These are phyloP conservation scores for Temnothorax curvispinosus DNA, from an alignment of 1,140 invertebrate genomes.

Conservation along the genomic window DNA sequence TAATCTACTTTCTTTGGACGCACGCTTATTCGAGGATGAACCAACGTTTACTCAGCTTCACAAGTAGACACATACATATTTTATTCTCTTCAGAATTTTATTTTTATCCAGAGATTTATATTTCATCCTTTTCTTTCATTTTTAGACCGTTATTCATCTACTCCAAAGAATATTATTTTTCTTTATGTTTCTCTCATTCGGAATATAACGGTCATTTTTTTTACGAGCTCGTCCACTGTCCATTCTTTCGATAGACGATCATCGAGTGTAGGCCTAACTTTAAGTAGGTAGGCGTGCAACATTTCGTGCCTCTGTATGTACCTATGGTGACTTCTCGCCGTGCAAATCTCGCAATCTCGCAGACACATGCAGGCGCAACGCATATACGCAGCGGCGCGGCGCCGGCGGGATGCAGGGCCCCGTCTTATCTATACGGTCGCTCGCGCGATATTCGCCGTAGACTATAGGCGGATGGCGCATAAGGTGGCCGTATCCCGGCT, in stretches of 20 bases:
- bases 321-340: no score
- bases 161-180: not conserved
- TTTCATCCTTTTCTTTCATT: not conserved
- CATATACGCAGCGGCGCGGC: not conserved
- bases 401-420: not conserved
- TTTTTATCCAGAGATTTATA: not conserved
- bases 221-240: not conserved
- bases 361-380: not conserved
- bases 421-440: constrained; percentile 9
- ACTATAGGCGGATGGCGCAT: constrained; percentile 67
- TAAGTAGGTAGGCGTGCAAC: no score
- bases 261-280: not conserved
- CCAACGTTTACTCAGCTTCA: not conserved
- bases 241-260: not conserved
- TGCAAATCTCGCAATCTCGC: not conserved
- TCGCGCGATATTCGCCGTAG: constrained; percentile 47
- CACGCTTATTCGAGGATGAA: not conserved
- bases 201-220: not conserved
- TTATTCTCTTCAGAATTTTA: not conserved
- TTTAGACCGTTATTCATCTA: not conserved
- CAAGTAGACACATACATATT: not conserved
- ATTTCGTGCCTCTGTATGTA: no score
- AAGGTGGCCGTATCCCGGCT: constrained; percentile 70
- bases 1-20: not conserved
- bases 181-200: not conserved